These are phyloP conservation scores for Papilio gigon DNA, from an alignment of 2,888 invertebrate genomes.

Conservation along the genomic window DNA sequence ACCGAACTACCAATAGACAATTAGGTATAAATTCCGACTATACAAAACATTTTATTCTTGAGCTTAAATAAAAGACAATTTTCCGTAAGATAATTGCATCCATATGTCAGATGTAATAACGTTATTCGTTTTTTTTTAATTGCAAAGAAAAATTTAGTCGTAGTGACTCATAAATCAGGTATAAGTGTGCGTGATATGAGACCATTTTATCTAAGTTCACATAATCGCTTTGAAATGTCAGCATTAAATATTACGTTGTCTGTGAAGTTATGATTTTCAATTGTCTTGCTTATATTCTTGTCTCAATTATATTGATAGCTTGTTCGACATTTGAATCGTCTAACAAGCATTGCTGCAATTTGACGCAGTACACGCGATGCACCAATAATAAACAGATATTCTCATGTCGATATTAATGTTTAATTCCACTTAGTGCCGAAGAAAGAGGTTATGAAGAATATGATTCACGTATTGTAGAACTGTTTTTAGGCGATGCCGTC, in stretches of 20 bases:
- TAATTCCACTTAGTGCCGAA: background rate
- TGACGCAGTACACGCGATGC: conserved; percentile 35
- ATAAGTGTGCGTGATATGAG: background rate
- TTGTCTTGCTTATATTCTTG: conserved; percentile 2
- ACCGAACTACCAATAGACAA: background rate
- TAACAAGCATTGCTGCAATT: conserved; percentile 29
- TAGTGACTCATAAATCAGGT: no score
- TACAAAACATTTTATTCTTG: no score
- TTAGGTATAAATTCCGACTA: no score
- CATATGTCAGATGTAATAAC: no score
- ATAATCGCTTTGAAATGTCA: background rate
- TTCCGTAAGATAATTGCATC: no score
- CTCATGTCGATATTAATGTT: background rate
- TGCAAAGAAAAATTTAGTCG: no score
- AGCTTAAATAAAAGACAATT: no score
- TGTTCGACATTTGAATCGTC: conserved; percentile 18
- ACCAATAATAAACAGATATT: background rate
- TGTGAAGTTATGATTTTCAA: background rate
- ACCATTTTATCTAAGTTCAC: background rate
- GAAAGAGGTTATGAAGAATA: no score
- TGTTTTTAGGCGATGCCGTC: no score
- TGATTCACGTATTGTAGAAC: no score
- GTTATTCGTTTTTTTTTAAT: no score
- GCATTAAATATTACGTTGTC: background rate
- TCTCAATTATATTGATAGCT: conserved; percentile 26